Percentiles rank a stretch among this genome's conserved stretches.
These are phyloP conservation scores for Hirtodrosophila alboralis DNA, from an alignment of 2,888 invertebrate species.

Conservation along the genomic window DNA sequence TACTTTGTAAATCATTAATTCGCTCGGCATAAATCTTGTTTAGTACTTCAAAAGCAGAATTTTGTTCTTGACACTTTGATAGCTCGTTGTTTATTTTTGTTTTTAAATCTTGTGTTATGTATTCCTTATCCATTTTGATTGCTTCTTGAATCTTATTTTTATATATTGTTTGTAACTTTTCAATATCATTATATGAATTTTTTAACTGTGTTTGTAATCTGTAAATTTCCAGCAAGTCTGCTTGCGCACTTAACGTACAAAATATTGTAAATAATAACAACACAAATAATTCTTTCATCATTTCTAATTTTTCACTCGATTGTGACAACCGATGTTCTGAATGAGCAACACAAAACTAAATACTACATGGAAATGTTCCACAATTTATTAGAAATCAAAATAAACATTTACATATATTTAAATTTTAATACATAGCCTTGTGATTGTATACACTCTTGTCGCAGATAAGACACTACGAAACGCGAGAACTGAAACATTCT, in stretches of 20 bases:
- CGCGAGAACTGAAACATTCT: constrained; percentile 13
- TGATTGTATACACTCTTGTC: constrained; percentile 6
- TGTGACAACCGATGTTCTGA: constrained; percentile 35
- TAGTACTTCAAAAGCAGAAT: constrained; percentile 20
- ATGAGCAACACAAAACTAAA: constrained; percentile 40
- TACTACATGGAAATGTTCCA: not conserved
- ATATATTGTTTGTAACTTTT: constrained; percentile 35
- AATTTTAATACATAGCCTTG: not conserved
- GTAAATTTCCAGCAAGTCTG: constrained; percentile 31
- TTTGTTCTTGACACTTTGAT: constrained; percentile 27
- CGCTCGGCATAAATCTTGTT: constrained; percentile 41
- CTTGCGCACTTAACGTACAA: constrained; percentile 1
- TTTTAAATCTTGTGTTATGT: constrained; percentile 4
- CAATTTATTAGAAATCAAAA: constrained; percentile 11
- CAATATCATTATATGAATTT: constrained; percentile 32
- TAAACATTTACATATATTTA: constrained; percentile 6
- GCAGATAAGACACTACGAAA: constrained; percentile 31
- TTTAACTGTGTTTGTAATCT: constrained; percentile 36
- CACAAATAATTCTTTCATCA: constrained; percentile 21
- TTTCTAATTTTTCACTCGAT: constrained; percentile 6
- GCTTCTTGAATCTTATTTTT: constrained; percentile 37
- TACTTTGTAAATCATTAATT: constrained; percentile 21
- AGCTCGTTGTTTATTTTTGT: constrained; percentile 17
- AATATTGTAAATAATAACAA: constrained; percentile 8
- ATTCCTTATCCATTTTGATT: constrained; percentile 18